A percentile compares a stretch with the other conserved stretches of the same genome.
These are phyloP conservation scores for Oryzias celebensis DNA, from an alignment of 2,113 vertebrate genomes.

Conservation along the genomic window DNA sequence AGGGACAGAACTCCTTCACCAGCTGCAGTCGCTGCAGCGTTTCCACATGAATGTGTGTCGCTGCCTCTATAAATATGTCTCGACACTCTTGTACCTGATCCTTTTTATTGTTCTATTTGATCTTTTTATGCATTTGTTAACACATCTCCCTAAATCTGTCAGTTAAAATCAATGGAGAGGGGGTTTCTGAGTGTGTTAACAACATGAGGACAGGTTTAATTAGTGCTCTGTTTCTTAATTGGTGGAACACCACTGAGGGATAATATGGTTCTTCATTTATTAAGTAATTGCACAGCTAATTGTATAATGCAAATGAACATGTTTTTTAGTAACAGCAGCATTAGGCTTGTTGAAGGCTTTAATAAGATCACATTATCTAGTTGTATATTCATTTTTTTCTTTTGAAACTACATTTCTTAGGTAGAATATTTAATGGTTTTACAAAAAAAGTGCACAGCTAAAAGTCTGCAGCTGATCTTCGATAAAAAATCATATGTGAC, in stretches of 20 bases:
- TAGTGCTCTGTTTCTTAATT: conserved; percentile 23
- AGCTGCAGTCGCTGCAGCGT: not conserved
- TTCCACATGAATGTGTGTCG: not conserved
- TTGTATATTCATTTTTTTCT: no score
- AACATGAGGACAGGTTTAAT: conserved; percentile 27
- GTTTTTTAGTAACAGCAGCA: no score
- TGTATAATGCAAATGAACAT: no score
- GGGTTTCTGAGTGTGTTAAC: conserved; percentile 22
- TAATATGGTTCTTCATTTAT: conserved; percentile 17
- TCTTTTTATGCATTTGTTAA: conserved; percentile 39
- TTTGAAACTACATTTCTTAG: no score
- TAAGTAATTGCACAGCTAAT: no score
- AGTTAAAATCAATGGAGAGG: conserved; percentile 22
- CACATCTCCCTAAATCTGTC: conserved; percentile 41
- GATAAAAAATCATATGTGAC: no score
- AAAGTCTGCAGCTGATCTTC: no score
- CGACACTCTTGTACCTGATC: conserved; percentile 13
- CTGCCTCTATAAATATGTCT: conserved; percentile 1
- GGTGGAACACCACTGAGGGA: conserved; percentile 11
- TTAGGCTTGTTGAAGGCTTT: no score
- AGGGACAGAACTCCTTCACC: conserved; percentile 30
- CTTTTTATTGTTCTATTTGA: conserved; percentile 24
- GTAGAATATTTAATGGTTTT: no score
- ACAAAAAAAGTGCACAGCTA: no score
- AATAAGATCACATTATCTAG: no score